Evolutionary conservation across 1,140 invertebrate genomes (phyloP).

Genomic region (Drosophila lini): DNA sequence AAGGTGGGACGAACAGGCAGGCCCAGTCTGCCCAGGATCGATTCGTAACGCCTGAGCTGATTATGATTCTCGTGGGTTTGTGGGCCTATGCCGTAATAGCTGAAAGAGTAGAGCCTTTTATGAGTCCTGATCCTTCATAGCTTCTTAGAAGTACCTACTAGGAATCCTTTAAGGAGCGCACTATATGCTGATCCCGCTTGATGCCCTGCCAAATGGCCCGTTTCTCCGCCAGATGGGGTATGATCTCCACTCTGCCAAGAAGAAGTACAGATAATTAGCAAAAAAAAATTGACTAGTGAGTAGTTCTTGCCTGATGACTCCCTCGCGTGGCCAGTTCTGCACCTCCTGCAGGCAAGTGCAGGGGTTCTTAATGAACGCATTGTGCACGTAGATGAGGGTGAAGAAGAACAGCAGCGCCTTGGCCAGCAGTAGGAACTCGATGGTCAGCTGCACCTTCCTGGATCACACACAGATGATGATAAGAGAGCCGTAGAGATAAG

Average conservation of each 20-base stretch:
- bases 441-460: conserved; percentile 91
- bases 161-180: conserved; percentile 66
- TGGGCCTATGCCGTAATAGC: conserved; percentile 72
- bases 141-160: conserved; percentile 43
- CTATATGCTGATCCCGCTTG: conserved; percentile 63
- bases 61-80: conserved; percentile 72
- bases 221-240: conserved; percentile 93
- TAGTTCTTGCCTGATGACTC: conserved; percentile 89
- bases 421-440: conserved; percentile 95
- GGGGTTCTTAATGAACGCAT: conserved; percentile 95
- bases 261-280: neutral
- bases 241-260: conserved; percentile 92
- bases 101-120: conserved; percentile 1
- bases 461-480: conserved; percentile 1
- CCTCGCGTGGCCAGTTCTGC: conserved; percentile 96
- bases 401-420: conserved; percentile 96
- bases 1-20: conserved; percentile 55
- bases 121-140: neutral
- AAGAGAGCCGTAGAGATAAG: conserved; percentile 6
- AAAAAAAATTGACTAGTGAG: neutral
- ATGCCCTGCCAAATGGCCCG: conserved; percentile 90
- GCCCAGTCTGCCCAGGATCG: conserved; percentile 55
- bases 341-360: conserved; percentile 97
- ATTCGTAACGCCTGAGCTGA: conserved; percentile 61
- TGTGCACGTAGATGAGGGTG: conserved; percentile 97